These are phyloP conservation scores for Epinephelus malabaricus DNA, from an alignment of 2,797 vertebrate species.

Conservation along the genomic window DNA sequence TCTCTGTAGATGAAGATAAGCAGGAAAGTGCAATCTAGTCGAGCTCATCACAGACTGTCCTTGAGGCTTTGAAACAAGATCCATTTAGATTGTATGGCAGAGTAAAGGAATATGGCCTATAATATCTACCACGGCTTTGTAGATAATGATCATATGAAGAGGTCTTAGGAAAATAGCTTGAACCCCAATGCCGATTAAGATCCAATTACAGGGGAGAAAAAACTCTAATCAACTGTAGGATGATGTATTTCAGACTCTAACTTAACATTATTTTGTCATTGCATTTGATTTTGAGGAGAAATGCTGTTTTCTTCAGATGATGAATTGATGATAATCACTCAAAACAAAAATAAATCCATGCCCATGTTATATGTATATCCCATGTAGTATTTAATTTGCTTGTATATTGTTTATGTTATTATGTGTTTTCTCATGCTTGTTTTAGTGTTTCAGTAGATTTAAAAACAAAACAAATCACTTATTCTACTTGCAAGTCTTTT, in stretches of 20 bases:
- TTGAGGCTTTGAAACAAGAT: slow-evolving; percentile 86
- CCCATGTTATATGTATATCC: background rate
- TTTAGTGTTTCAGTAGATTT: background rate
- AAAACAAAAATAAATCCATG: background rate
- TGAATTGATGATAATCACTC: slow-evolving; percentile 4
- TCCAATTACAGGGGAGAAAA: slow-evolving; percentile 78
- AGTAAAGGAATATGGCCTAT: slow-evolving; percentile 81
- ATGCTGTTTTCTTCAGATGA: slow-evolving; percentile 11
- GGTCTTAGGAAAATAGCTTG: slow-evolving; percentile 84
- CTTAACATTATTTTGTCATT: slow-evolving; percentile 30
- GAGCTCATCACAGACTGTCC: slow-evolving; percentile 75
- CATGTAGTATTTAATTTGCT: background rate
- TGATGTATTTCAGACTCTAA: slow-evolving; percentile 41
- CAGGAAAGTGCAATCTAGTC: slow-evolving; percentile 66
- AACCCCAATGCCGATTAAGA: slow-evolving; percentile 83
- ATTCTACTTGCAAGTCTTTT: background rate
- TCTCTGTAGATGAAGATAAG: slow-evolving; percentile 73
- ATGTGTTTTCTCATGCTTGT: background rate
- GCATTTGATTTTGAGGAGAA: slow-evolving; percentile 38
- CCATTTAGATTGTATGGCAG: slow-evolving; percentile 84
- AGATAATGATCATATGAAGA: slow-evolving; percentile 87
- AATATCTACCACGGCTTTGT: slow-evolving; percentile 83
- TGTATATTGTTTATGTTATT: too few species aligned
- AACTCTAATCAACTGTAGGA: slow-evolving; percentile 65
- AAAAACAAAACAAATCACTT: background rate